A percentile compares a stretch with the other conserved stretches of the same genome.
These are phyloP conservation scores for Acrossocheilus wenchowensis DNA, from an alignment of 2,797 vertebrate genomes.

Conservation along the genomic window DNA sequence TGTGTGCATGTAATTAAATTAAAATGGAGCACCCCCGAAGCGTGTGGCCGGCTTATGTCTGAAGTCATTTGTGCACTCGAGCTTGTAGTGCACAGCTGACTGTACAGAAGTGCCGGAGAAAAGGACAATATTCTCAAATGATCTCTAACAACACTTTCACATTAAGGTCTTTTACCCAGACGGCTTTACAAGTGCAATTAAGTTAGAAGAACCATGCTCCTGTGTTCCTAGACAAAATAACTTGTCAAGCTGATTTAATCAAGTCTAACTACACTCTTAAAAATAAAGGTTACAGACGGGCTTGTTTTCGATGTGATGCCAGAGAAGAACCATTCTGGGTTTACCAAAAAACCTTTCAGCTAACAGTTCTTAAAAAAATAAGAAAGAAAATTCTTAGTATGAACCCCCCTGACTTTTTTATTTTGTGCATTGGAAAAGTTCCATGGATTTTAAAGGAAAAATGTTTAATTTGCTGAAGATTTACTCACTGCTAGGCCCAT, in stretches of 20 bases:
- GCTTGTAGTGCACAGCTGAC: conserved; percentile 33
- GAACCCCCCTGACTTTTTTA: too few species aligned
- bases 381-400: too few species aligned
- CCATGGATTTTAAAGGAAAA: too few species aligned
- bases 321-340: not conserved
- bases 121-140: conserved; percentile 51
- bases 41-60: conserved; percentile 53
- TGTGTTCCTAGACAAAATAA: not conserved
- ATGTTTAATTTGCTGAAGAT: too few species aligned
- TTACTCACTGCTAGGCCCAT: not conserved
- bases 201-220: not conserved
- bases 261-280: not conserved
- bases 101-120: conserved; percentile 36
- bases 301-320: not conserved
- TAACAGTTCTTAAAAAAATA: not conserved
- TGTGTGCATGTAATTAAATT: conserved; percentile 51
- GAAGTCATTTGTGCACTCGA: conserved; percentile 53
- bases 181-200: conserved; percentile 11
- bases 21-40: conserved; percentile 52
- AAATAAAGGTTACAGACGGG: not conserved
- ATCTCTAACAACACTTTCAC: conserved; percentile 21
- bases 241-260: not conserved
- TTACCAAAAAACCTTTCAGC: not conserved
- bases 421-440: too few species aligned
- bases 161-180: conserved; percentile 13